These are phyloP conservation scores for Baryphthengus martii DNA, from an alignment of 2,113 vertebrate genomes.

Conservation along the genomic window DNA sequence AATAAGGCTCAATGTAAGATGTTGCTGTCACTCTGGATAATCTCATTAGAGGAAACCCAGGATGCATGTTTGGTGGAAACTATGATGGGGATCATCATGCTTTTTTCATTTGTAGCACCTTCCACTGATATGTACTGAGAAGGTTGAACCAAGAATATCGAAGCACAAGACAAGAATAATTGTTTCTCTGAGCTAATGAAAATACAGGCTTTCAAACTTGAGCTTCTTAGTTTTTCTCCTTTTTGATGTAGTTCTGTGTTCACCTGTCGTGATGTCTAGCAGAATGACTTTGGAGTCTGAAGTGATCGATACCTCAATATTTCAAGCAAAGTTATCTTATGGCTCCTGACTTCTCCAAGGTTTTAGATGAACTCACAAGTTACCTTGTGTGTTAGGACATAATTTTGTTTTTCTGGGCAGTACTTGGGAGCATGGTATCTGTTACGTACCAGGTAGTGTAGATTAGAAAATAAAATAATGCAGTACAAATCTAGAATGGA, in stretches of 20 bases:
- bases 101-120: background rate
- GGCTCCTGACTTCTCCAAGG: background rate
- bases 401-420: background rate
- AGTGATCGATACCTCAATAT: background rate
- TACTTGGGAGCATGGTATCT: background rate
- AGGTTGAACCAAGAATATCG: background rate
- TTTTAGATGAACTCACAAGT: background rate
- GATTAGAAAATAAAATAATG: background rate
- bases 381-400: background rate
- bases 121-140: background rate
- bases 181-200: background rate
- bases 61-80: background rate
- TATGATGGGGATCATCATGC: background rate
- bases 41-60: background rate
- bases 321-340: background rate
- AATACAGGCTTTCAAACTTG: background rate
- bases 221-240: background rate
- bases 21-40: background rate
- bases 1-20: background rate
- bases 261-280: background rate
- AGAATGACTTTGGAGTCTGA: background rate
- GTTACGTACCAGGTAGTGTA: fast-evolving
- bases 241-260: background rate
- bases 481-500: background rate
- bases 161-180: background rate